phyloP scores from a whole-genome alignment of 1,140 invertebrate genomes.

The Amyelois transitella region DNA sequence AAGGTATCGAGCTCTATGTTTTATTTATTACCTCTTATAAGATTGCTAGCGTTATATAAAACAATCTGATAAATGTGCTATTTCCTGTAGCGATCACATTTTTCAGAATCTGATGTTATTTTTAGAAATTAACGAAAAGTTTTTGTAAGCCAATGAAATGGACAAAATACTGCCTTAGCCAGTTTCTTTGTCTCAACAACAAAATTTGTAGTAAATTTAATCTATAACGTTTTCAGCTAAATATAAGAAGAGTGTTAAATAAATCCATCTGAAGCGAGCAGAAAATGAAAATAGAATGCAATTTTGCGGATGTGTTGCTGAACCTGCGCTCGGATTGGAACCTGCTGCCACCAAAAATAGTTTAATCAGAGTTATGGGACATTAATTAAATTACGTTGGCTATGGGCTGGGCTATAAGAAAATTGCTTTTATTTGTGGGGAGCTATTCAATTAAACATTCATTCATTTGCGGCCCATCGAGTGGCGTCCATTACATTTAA shows the following conservation, averaged over 20 bases:
- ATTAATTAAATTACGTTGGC: constrained; percentile 57
- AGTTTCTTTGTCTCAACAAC: too few relatives aligned
- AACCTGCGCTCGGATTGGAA: constrained; percentile 9
- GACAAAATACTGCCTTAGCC: too few relatives aligned
- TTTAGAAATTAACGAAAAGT: too few relatives aligned
- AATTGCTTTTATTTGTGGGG: constrained; percentile 63
- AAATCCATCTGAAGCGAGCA: background rate
- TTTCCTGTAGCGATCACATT: background rate
- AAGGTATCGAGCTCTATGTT: constrained; percentile 51
- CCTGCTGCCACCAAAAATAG: constrained; percentile 29
- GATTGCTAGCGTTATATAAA: constrained; percentile 44
- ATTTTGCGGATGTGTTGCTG: constrained; percentile 19
- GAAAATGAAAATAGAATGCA: constrained; percentile 24
- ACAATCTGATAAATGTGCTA: constrained; percentile 19
- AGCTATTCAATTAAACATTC: constrained; percentile 60
- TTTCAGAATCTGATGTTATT: constrained; percentile 3
- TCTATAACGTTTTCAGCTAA: too few relatives aligned
- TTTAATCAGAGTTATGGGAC: constrained; percentile 53
- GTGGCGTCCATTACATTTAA: constrained; percentile 51
- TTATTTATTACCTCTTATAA: constrained; percentile 67
- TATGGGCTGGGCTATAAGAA: constrained; percentile 45
- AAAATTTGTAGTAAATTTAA: too few relatives aligned
- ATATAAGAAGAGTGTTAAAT: background rate
- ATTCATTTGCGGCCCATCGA: constrained; percentile 49
- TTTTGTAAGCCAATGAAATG: too few relatives aligned